phyloP scores from a whole-genome alignment of 2,888 invertebrate species.

The Scaptomyza cyrtandrae region DNA sequence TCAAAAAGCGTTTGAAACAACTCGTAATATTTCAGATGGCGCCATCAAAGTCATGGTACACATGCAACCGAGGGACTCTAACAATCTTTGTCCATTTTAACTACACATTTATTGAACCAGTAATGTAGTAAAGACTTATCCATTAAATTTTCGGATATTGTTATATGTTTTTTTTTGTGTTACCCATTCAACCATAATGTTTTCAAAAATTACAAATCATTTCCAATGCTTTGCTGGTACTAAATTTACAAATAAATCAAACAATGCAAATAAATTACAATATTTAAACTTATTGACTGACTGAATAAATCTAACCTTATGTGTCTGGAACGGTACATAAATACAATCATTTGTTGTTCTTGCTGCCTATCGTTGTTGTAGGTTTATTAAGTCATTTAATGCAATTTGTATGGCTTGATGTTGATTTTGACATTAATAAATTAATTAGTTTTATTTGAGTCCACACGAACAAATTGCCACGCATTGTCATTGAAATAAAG shows the following conservation, averaged over 20 bases:
- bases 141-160: too few species aligned
- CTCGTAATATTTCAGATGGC: slow-evolving; percentile 89
- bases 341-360: too few species aligned
- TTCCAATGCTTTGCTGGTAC: too few species aligned
- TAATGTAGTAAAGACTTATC: too few species aligned
- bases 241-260: too few species aligned
- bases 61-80: slow-evolving; percentile 86
- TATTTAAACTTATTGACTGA: neutral
- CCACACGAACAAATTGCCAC: neutral
- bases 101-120: neutral
- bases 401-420: neutral
- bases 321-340: too few species aligned
- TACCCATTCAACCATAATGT: too few species aligned
- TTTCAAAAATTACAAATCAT: too few species aligned
- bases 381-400: too few species aligned
- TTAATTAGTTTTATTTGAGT: neutral
- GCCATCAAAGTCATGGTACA: slow-evolving; percentile 96
- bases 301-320: neutral
- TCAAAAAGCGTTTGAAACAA: slow-evolving; percentile 92
- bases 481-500: neutral
- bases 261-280: neutral
- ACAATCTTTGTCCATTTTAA: slow-evolving; percentile 82
- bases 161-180: too few species aligned
- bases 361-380: too few species aligned
- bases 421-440: neutral